Base-by-base conservation (phyloP, 2,113 vertebrate genomes). In the Phyllostomus hastatus region DNA sequence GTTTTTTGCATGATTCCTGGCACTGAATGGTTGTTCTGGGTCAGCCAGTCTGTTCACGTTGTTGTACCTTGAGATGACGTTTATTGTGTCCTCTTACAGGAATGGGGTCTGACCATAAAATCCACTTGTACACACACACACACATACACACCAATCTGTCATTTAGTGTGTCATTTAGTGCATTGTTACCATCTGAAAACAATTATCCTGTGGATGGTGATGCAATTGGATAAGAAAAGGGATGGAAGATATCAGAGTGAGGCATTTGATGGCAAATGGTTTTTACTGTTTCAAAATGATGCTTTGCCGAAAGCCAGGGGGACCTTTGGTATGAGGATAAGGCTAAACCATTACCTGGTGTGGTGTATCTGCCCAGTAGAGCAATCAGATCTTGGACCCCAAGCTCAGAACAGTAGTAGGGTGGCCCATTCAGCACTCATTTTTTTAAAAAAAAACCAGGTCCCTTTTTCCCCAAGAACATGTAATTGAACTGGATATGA, bases 101-200 rank as follows among this genome's bases (percentile, higher is more conserved):
- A 61, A 59, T 5, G 20, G 14, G 38, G 73, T 8, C 10, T n/a
- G 24, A 28, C 90, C 46, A 85, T 35, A 41, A 83, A 90, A 72
- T 33, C 52, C 33, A 66, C 38, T 59, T 4, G 5, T 19, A 54
- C 57, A 64, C 15, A 26, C 4, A 26, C 4, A 41, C 57, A 1
- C 50, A 61, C 50, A 54, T 19, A 31, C 57, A 48, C 16, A 7
- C 52, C 4, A 38, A 9, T 67, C 79, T 92, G 64, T 80, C 72
- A 43, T 26, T 38, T 35, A 41, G 17, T 38, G 35, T 88, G 79
- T 59, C 67, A 33, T 83, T 83, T 54, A 57, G 69, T 64, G 64
- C 8, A 59, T 33, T 64, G n/a, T 26, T 28, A 61, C 82, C 89
- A 91, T 94, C 79, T 96, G 92, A 93, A 97, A 91, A 86, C n/a